Percentiles rank a stretch among this genome's conserved stretches.
These are phyloP conservation scores for Varecia variegata DNA, from an alignment of 2,797 vertebrate species.

Conservation along the genomic window DNA sequence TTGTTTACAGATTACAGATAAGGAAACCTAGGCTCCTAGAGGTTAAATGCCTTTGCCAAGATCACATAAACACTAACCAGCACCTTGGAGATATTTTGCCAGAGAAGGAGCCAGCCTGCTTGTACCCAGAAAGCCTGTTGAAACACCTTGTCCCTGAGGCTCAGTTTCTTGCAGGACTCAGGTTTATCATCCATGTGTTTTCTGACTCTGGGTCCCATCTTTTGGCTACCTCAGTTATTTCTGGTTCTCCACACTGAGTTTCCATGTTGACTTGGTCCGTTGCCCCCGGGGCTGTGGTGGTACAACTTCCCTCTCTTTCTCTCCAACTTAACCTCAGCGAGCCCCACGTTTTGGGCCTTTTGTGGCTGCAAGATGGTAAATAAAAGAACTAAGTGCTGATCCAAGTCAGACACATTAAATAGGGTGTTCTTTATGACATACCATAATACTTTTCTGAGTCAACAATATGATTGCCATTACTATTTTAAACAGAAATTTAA, in stretches of 20 bases:
- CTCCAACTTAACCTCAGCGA: neutral
- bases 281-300: neutral
- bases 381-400: neutral
- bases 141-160: neutral
- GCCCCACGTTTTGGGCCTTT: neutral
- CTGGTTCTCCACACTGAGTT: neutral
- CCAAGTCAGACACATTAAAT: neutral
- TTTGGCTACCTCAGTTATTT: neutral
- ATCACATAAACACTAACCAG: neutral
- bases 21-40: neutral
- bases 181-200: neutral
- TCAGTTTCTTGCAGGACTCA: neutral
- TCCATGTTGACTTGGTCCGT: neutral
- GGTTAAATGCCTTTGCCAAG: neutral
- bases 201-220: neutral
- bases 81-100: neutral
- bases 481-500: conserved; percentile 21
- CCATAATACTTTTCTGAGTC: neutral
- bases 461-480: neutral
- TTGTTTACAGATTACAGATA: neutral
- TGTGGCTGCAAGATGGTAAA: neutral
- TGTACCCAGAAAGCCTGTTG: neutral
- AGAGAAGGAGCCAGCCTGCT: neutral
- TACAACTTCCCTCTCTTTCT: neutral
- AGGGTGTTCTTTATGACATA: neutral